phyloP scores from a whole-genome alignment of 2,797 vertebrate genomes.

The Diplodus sargus region DNA sequence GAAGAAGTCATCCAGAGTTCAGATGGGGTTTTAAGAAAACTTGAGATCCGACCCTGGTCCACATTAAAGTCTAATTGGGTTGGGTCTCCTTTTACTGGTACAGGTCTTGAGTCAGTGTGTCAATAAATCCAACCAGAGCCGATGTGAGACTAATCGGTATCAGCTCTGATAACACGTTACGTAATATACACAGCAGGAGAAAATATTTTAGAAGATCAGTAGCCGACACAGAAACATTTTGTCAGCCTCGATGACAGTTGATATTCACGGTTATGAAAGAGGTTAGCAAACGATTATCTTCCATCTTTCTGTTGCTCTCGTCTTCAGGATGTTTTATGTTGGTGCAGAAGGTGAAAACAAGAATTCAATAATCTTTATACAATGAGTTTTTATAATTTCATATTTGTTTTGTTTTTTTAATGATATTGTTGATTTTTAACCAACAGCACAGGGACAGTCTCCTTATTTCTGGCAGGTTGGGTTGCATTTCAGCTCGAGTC shows the following conservation, averaged over 20 bases:
- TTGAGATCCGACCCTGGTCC: background rate
- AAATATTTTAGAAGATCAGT: too few species aligned
- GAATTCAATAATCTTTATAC: too few species aligned
- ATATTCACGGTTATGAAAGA: background rate
- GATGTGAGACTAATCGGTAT: background rate
- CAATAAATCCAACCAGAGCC: background rate
- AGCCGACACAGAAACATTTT: background rate
- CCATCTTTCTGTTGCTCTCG: background rate
- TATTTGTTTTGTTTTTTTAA: too few species aligned
- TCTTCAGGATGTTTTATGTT: background rate
- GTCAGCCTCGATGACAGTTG: background rate
- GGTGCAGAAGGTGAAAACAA: background rate
- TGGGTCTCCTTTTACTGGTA: background rate
- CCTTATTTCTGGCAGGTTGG: too few species aligned
- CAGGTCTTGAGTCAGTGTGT: background rate
- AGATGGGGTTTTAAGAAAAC: background rate
- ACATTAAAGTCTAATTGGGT: background rate
- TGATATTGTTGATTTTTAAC: too few species aligned
- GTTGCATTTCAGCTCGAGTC: too few species aligned
- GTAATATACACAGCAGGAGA: background rate
- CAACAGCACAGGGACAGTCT: too few species aligned
- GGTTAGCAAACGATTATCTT: background rate
- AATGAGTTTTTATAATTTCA: too few species aligned
- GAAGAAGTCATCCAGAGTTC: conserved; percentile 27
- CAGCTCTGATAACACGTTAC: background rate